Conservation (phyloP, 2,888 invertebrate species). For the Nemoura dubitans region DNA sequence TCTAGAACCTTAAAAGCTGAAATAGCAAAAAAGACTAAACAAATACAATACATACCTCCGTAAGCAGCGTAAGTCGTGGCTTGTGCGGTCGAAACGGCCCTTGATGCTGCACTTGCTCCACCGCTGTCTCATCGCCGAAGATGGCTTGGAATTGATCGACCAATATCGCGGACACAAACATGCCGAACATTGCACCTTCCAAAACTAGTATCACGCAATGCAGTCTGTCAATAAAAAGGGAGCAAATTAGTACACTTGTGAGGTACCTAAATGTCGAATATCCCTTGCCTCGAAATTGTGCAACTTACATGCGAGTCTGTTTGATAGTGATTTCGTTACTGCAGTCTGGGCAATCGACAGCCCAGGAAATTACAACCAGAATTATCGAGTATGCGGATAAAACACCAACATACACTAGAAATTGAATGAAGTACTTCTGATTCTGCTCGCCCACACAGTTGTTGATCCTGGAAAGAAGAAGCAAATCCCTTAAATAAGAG, state of each 20-base stretch:
- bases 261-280: background rate
- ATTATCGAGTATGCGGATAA: slow-evolving; percentile 72
- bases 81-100: slow-evolving; percentile 71
- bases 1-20: no score
- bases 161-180: slow-evolving; percentile 88
- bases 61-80: slow-evolving; percentile 69
- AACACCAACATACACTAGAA: slow-evolving; percentile 80
- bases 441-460: slow-evolving; percentile 93
- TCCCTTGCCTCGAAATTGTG: background rate
- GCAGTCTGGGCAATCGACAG: slow-evolving; percentile 74
- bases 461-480: slow-evolving; percentile 72
- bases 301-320: slow-evolving; percentile 78
- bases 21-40: no score
- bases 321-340: slow-evolving; percentile 70
- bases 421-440: slow-evolving; percentile 91
- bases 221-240: slow-evolving; percentile 67
- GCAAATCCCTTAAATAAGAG: background rate
- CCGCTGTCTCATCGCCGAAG: slow-evolving; percentile 83
- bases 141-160: slow-evolving; percentile 87
- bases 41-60: slow-evolving; percentile 75
- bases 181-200: slow-evolving; percentile 84
- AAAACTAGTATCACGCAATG: slow-evolving; percentile 83
- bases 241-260: background rate
- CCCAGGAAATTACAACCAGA: slow-evolving; percentile 78
- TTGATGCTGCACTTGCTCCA: slow-evolving; percentile 77